Evolutionary conservation across 1,140 invertebrate species (phyloP), one percentile per base, ranked within the genome.

Genomic region (Leptopilina boulardi): DNA sequence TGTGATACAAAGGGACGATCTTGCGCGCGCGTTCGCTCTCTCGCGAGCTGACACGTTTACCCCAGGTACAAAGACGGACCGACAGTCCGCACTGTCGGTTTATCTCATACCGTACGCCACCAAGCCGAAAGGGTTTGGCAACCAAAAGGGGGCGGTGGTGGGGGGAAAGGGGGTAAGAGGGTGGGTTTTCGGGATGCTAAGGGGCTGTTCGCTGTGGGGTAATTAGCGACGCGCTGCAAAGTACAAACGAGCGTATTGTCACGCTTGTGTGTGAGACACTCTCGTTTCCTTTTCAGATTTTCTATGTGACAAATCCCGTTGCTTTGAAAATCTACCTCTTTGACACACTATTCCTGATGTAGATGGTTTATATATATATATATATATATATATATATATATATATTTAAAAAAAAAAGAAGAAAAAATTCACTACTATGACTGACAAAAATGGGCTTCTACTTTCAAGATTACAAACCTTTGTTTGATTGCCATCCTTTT

Each of bases 231-330:
- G 78, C 76, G 77, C 80, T 82, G 83, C 82, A 85, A 84, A 86
- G 84, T 84, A 85, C 85, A 87, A 88, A 88, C 80, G 86, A 74
- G 71, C 77, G 77, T 73, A 86, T 87, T 87, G 84, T 88, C 78
- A 78, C 47, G 59, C 8, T 66, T 75, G 47, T 77, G 75, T 76
- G 54, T 74, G 66, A 51, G 73, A 21, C 18, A 59, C 71, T 77
- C 41, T 76, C 41, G 42, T 72, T 72, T 73, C 59, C 66, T 23
- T 80, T 70, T 42, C 72, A 79, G 75, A 83, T 83, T 86, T 84
- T 84, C 82, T 80, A 82, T 81, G 78, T 81, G 83, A 88, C 85
- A 83, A 86, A 86, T 86, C 75, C 78, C 73, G 77, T 87, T 81
- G 81, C 84, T 84, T 84, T 87, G 80, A 88, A 76, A 80, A 77